Evolutionary conservation across 2,113 vertebrate genomes (phyloP).

Genomic region (Stigmatopora argus): DNA sequence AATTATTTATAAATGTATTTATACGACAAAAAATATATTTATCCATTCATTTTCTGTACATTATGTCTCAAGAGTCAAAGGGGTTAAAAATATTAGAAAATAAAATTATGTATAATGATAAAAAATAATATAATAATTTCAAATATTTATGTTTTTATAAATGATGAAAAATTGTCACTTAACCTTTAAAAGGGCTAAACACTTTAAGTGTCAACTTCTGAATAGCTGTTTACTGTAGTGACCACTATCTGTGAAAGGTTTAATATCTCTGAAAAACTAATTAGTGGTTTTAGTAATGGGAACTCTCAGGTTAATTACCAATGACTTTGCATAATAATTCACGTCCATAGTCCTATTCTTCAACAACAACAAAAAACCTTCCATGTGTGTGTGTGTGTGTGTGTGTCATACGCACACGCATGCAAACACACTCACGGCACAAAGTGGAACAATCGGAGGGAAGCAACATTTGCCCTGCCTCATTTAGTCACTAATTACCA

Average conservation of each 20-base stretch:
- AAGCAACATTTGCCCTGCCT: conserved; percentile 71
- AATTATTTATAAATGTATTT: too few relatives aligned
- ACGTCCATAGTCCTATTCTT: conserved; percentile 19
- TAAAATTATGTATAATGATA: too few relatives aligned
- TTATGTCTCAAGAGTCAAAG: too few relatives aligned
- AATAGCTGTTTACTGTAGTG: too few relatives aligned
- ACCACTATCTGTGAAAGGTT: neutral
- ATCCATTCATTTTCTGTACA: too few relatives aligned
- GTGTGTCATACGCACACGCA: conserved; percentile 1
- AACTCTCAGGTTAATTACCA: conserved; percentile 13
- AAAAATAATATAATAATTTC: too few relatives aligned
- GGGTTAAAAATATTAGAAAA: too few relatives aligned
- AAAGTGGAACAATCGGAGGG: conserved; percentile 36
- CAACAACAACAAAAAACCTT: neutral
- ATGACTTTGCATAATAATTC: conserved; percentile 27
- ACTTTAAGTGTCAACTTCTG: too few relatives aligned
- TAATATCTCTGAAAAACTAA: neutral
- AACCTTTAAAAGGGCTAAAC: too few relatives aligned
- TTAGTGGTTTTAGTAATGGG: neutral
- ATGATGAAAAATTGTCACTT: too few relatives aligned
- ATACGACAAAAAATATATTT: too few relatives aligned
- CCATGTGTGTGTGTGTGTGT: conserved; percentile 1
- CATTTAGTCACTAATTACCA: conserved; percentile 75
- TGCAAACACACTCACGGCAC: conserved; percentile 6
- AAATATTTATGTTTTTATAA: too few relatives aligned